Evolutionary conservation across 2,113 vertebrate species (phyloP).

Genomic region (Peromyscus maniculatus): DNA sequence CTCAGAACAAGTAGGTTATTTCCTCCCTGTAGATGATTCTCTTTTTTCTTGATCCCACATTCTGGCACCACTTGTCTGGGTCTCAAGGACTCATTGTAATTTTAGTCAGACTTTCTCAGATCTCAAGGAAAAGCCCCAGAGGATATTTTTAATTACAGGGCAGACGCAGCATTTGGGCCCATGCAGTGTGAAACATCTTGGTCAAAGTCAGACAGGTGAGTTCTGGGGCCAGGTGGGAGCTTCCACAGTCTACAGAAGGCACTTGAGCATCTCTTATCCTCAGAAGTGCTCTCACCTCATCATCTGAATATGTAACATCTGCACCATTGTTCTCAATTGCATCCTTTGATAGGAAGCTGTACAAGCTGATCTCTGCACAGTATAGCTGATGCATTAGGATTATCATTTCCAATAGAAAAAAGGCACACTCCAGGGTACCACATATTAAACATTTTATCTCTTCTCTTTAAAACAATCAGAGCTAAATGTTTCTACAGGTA

Average conservation of each 20-base stretch:
- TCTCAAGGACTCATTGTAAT: neutral
- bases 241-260: neutral
- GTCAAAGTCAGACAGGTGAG: conserved; percentile 21
- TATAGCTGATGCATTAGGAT: conserved; percentile 75
- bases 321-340: conserved; percentile 51
- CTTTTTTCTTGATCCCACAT: neutral
- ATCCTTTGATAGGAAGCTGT: conserved; percentile 63
- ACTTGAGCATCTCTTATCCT: conserved; percentile 45
- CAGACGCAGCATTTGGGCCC: neutral
- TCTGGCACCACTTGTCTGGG: neutral
- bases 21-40: rapidly evolving
- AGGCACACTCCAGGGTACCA: conserved; percentile 63
- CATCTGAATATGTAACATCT: conserved; percentile 67
- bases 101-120: neutral
- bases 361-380: conserved; percentile 58
- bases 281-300: conserved; percentile 49
- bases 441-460: conserved; percentile 75
- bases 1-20: neutral
- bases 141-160: conserved; percentile 56
- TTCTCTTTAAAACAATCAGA: conserved; percentile 77
- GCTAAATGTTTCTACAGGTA: conserved; percentile 72
- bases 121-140: conserved; percentile 40
- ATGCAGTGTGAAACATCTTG: conserved; percentile 4
- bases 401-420: conserved; percentile 74
- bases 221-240: conserved; percentile 27